A percentile compares a stretch with the other conserved stretches of the same genome.
These are phyloP conservation scores for Gymnopithys bicolor DNA, from an alignment of 2,797 vertebrate species.

Conservation along the genomic window DNA sequence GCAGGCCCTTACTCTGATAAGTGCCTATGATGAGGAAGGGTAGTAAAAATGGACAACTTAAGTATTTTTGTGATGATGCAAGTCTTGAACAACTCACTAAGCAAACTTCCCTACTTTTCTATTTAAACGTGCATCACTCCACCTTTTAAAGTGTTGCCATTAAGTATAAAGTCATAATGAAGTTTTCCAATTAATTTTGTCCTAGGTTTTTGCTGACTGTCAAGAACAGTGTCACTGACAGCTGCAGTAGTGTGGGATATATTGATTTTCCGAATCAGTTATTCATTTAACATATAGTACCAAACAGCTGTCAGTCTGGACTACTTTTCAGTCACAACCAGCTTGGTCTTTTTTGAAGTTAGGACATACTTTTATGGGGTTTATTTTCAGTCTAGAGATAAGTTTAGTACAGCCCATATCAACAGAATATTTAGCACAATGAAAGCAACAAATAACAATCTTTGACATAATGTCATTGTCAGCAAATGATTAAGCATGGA, in stretches of 20 bases:
- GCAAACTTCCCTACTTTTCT: background rate
- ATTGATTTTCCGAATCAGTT: background rate
- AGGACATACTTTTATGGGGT: background rate
- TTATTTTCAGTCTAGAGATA: background rate
- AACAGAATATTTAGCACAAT: background rate
- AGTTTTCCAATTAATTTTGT: background rate
- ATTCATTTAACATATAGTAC: background rate
- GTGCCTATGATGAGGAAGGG: background rate
- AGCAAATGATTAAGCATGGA: background rate
- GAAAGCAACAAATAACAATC: background rate
- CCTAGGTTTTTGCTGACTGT: background rate
- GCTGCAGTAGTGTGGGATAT: background rate
- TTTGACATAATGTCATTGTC: background rate
- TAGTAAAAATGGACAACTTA: background rate
- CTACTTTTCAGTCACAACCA: background rate
- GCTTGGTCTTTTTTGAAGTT: background rate
- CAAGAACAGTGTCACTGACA: background rate
- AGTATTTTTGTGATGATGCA: background rate
- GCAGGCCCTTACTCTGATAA: background rate
- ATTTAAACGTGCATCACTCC: background rate
- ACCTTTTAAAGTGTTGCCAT: background rate
- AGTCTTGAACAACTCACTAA: background rate
- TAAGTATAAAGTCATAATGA: background rate
- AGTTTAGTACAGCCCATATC: background rate
- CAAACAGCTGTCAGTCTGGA: background rate